Conservation (phyloP, 2,113 vertebrate genomes). For the Jacana jacana region DNA sequence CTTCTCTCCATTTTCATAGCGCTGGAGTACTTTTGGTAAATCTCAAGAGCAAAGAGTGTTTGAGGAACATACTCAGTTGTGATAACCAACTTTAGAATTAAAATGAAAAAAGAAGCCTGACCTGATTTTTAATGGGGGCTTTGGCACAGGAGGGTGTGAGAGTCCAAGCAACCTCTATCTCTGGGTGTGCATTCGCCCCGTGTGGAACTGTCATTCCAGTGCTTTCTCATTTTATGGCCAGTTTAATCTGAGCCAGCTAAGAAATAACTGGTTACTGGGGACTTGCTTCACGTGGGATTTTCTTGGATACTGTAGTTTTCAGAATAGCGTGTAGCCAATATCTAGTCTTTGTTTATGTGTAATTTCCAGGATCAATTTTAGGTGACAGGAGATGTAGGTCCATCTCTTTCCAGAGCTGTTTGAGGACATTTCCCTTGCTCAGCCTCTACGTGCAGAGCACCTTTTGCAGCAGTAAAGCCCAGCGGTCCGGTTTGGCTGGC, state of each 20-base stretch:
- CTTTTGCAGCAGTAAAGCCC: background rate
- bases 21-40: background rate
- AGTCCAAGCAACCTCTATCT: background rate
- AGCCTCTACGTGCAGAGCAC: background rate
- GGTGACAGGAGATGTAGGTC: background rate
- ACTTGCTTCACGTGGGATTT: background rate
- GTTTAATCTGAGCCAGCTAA: background rate
- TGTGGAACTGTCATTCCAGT: background rate
- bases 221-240: background rate
- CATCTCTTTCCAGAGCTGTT: background rate
- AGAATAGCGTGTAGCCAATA: background rate
- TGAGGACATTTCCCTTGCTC: background rate
- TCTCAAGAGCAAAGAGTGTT: background rate
- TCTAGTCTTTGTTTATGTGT: background rate
- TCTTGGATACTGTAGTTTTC: background rate
- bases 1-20: background rate
- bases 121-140: background rate
- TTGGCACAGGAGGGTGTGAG: background rate
- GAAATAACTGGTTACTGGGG: background rate
- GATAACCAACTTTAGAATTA: background rate
- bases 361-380: background rate
- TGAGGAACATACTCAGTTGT: background rate
- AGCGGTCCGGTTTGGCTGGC: background rate
- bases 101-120: background rate
- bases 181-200: accelerated